Base-by-base conservation (phyloP, 2,113 vertebrate genomes). In the Brevimyrus niger region DNA sequence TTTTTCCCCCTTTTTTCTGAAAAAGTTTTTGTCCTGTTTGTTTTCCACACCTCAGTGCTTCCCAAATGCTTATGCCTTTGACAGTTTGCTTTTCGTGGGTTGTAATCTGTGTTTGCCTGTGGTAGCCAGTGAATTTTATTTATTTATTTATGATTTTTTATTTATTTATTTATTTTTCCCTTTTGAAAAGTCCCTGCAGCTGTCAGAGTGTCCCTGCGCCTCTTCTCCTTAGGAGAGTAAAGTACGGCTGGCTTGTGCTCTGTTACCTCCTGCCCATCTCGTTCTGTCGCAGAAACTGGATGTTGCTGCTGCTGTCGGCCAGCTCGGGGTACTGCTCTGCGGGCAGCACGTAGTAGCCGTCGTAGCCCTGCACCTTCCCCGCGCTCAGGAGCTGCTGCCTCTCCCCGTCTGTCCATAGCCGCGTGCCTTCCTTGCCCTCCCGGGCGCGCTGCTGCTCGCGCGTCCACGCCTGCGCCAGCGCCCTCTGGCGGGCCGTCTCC, bases 221-320 rank as follows among this genome's bases (percentile, higher is more conserved):
- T 92, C 95, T 95, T 97, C 96, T 97, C 96, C 96, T 96, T 97
- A 97, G 96, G 96, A 97, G 96, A 97, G 96, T 96, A 76, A 90
- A 48, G 87, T 88, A 61, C 86, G 90, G 42, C 87, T 38, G 44
- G 4, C 31, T 61, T 51, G 31, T 91, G 95, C 94, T 95, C 95
- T 96, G 97, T 98, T 98, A 98, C 97, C 97, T 98, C 96, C 96
- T 97, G 94, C 97, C 97, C 97, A 98, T 97, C 94, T 98, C 97
- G 47, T 97, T 98, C 96, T 98, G 97, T 97, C 97, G 96, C 95
- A 98, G 95, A 90, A 98, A 98, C 96, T 98, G 97, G 96, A 98
- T 97, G 95, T 98, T 98, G 95, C 95, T 97, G 95, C 96, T 97
- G 94, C 97, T 97, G 96, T 98, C 97, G 90, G 97, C 97, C 88